Percentiles rank a stretch among this genome's conserved stretches.
Conservation (phyloP, 2,797 vertebrate species). For the Enteromius anoplus region DNA sequence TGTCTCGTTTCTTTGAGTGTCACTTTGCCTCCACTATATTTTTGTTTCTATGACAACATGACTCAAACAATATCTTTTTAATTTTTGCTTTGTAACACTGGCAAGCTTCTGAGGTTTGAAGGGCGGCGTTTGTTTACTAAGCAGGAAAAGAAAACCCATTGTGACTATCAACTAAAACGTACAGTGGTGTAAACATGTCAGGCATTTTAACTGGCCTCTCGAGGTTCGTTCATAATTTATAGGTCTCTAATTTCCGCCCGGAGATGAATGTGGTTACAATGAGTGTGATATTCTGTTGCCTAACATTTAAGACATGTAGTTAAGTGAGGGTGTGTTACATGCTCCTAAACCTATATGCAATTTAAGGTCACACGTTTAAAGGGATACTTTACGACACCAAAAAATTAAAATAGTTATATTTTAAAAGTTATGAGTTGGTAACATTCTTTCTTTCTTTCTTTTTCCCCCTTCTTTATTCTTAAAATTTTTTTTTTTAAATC, state of each 20-base stretch:
- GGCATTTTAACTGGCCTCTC: constrained; percentile 15
- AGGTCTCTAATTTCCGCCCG: not conserved
- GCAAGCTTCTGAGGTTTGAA: not conserved
- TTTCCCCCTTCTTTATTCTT: not conserved
- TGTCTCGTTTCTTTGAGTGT: not conserved
- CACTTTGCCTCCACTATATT: not conserved
- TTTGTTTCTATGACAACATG: constrained; percentile 28
- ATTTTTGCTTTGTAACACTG: constrained; percentile 5
- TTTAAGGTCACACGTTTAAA: not conserved
- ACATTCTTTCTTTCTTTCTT: not conserved
- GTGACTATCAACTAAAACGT: not conserved
- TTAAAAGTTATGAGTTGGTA: not conserved
- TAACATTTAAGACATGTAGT: not conserved
- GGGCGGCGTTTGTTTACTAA: constrained; percentile 8
- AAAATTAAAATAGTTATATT: not conserved
- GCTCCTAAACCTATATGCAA: not conserved
- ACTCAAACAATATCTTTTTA: constrained; percentile 24
- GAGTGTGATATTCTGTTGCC: constrained; percentile 17
- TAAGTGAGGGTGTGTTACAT: not conserved
- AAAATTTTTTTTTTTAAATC: too few species aligned
- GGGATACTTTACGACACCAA: not conserved
- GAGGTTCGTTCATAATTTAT: constrained; percentile 15
- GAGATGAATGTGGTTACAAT: constrained; percentile 17
- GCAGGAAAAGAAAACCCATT: constrained; percentile 19
- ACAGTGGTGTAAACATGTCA: constrained; percentile 16